A percentile compares a stretch with the other conserved stretches of the same genome.
Conservation (phyloP, 2,113 vertebrate species). For the Tragelaphus scriptus region DNA sequence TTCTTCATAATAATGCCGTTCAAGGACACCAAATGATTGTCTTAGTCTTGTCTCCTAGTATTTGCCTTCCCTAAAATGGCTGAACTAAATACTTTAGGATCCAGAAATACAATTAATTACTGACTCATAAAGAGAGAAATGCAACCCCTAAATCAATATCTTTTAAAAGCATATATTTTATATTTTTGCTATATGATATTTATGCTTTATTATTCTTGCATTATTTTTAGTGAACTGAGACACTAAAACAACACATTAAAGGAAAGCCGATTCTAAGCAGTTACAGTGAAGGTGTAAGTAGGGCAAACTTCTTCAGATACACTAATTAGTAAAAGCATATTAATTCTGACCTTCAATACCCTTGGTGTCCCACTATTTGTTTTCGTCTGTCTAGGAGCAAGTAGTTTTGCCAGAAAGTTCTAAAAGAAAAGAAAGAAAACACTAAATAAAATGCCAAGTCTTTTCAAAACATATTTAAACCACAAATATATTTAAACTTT, state of each 20-base stretch:
- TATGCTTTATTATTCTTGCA: slow-evolving; percentile 11
- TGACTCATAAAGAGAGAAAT: not conserved
- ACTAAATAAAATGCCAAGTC: not conserved
- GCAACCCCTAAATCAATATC: slow-evolving; percentile 13
- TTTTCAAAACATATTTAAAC: not conserved
- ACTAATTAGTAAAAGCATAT: slow-evolving; percentile 65
- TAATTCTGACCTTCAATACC: slow-evolving; percentile 61
- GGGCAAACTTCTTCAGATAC: slow-evolving; percentile 1
- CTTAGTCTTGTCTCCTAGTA: not conserved
- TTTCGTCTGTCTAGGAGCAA: slow-evolving; percentile 22
- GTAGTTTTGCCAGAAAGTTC: slow-evolving; percentile 5
- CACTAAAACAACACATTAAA: slow-evolving; percentile 41
- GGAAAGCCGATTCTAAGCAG: slow-evolving; percentile 46
- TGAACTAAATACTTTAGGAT: not conserved
- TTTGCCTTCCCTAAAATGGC: not conserved
- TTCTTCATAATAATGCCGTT: slow-evolving; percentile 40
- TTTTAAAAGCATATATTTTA: slow-evolving; percentile 21
- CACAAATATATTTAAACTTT: not conserved
- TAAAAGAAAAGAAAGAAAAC: not conserved
- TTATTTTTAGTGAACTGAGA: slow-evolving; percentile 11
- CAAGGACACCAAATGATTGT: slow-evolving; percentile 57
- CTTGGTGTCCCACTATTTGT: slow-evolving; percentile 42
- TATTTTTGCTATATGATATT: not conserved
- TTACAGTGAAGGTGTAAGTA: not conserved
- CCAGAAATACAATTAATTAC: slow-evolving; percentile 40